Evolutionary conservation across 2,888 invertebrate species (phyloP).

Genomic region (Sipha maydis): DNA sequence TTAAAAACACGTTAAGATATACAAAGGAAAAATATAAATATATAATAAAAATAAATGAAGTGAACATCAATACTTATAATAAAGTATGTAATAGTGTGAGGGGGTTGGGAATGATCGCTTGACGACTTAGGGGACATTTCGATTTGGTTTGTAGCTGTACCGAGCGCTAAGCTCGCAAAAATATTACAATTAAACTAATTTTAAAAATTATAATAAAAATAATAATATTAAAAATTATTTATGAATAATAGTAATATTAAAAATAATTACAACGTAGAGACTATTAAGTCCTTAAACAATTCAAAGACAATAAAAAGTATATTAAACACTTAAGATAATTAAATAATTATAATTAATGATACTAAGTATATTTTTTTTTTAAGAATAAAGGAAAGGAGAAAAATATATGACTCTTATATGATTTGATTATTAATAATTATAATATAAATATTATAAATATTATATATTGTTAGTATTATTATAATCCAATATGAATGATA

Average conservation of each 20-base stretch:
- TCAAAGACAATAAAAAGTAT: not conserved
- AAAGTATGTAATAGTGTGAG: constrained; percentile 19
- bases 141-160: constrained; percentile 61
- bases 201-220: constrained; percentile 33
- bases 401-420: not conserved
- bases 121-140: constrained; percentile 30
- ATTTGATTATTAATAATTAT: not conserved
- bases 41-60: constrained; percentile 40
- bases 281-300: not conserved
- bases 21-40: constrained; percentile 19
- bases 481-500: not conserved
- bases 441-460: not conserved
- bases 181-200: constrained; percentile 44
- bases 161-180: constrained; percentile 38
- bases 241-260: constrained; percentile 14
- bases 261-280: not conserved
- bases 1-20: constrained; percentile 10
- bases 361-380: not conserved
- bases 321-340: not conserved
- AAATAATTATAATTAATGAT: constrained; percentile 21
- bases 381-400: not conserved
- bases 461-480: not conserved
- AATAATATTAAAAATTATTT: not conserved
- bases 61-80: constrained; percentile 44
- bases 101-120: not conserved